Evolutionary conservation across 2,888 invertebrate species (phyloP).

Genomic region (Campopleginae sp.): DNA sequence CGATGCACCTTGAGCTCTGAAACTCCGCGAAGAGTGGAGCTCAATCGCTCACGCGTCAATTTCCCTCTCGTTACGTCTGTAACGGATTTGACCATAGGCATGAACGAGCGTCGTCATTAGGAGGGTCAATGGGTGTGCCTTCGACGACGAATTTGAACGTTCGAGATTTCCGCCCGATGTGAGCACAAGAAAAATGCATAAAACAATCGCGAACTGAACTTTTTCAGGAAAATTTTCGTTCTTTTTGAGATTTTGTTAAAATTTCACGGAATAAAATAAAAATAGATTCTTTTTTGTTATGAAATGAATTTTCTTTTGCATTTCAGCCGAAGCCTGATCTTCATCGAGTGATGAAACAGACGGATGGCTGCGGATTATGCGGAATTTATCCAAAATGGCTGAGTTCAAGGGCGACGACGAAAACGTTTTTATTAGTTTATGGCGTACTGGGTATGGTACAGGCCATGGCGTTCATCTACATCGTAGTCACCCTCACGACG

Average conservation of each 20-base stretch:
- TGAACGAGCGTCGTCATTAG: constrained; percentile 35
- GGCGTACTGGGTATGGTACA: constrained; percentile 88
- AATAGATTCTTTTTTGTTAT: neutral
- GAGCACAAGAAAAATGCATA: neutral
- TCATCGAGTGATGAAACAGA: constrained; percentile 65
- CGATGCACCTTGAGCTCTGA: constrained; percentile 48
- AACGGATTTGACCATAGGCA: constrained; percentile 52
- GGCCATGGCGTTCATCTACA: constrained; percentile 88
- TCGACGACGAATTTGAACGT: constrained; percentile 19
- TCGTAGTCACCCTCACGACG: constrained; percentile 88
- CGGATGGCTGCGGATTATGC: constrained; percentile 85
- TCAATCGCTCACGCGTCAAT: constrained; percentile 59
- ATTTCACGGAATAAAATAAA: neutral
- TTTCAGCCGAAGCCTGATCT: constrained; percentile 51
- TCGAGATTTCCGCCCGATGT: constrained; percentile 18
- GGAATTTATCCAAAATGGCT: constrained; percentile 87
- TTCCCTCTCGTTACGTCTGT: constrained; percentile 60
- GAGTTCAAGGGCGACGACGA: constrained; percentile 86
- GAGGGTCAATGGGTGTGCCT: constrained; percentile 43
- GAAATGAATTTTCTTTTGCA: neutral
- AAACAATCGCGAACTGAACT: neutral
- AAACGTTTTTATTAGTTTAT: constrained; percentile 87
- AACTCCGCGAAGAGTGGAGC: constrained; percentile 43
- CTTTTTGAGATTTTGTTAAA: too few species aligned
- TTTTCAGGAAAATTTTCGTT: neutral